A percentile compares a stretch with the other conserved stretches of the same genome.
Evolutionary conservation across 2,888 invertebrate species (phyloP).

Genomic region (Pristionchus entomophagus): DNA sequence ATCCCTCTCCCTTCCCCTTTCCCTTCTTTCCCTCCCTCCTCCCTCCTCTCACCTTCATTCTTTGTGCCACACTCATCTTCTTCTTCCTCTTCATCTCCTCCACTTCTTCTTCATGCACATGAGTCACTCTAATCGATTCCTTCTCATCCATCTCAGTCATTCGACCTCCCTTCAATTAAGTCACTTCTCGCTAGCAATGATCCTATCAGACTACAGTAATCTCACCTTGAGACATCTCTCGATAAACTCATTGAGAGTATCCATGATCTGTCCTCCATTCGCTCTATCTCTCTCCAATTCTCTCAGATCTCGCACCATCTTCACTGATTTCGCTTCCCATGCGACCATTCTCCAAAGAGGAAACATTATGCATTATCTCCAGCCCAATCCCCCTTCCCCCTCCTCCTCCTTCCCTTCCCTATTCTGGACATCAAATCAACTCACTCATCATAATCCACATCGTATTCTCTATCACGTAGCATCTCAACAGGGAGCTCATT

Average conservation of each 20-base stretch:
- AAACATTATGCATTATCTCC: too few species aligned
- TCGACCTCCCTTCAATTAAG: conserved; percentile 3
- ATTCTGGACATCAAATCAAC: background rate
- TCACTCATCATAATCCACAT: conserved; percentile 29
- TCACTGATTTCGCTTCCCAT: conserved; percentile 30
- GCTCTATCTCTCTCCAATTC: conserved; percentile 29
- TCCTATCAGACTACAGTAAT: background rate
- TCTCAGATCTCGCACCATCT: background rate
- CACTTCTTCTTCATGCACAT: conserved; percentile 2
- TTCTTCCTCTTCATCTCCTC: background rate
- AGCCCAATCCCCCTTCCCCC: too few species aligned
- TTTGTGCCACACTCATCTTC: conserved; percentile 13
- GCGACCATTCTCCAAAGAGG: background rate
- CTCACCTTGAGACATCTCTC: conserved; percentile 14
- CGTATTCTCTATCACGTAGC: background rate
- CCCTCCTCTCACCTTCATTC: background rate
- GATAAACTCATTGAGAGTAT: conserved; percentile 31
- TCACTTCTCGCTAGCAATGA: background rate
- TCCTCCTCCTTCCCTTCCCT: too few species aligned
- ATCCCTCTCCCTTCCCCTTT: background rate
- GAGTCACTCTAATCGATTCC: conserved; percentile 8
- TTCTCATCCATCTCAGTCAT: conserved; percentile 30
- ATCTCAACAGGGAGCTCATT: background rate
- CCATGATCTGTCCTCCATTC: conserved; percentile 41
- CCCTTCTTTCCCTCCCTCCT: background rate